A percentile compares a stretch with the other conserved stretches of the same genome.
These are phyloP conservation scores for Lycaon pictus DNA, from an alignment of 2,113 vertebrate species.

Conservation along the genomic window DNA sequence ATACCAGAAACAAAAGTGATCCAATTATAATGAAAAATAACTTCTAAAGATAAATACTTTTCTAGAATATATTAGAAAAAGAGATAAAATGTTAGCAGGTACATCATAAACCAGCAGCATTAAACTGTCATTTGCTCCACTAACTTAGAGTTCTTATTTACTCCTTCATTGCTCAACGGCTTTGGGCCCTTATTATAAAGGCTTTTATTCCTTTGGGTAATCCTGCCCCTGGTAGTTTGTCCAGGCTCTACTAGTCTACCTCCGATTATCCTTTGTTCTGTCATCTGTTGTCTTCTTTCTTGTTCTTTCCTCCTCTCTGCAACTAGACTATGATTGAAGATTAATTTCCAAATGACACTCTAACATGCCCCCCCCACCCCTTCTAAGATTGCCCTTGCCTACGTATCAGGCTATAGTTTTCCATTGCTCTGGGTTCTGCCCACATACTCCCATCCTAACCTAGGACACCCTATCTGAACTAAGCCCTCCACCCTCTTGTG, in stretches of 20 bases:
- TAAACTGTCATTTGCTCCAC: background rate
- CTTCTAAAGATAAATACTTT: background rate
- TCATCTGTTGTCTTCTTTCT: background rate
- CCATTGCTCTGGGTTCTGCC: background rate
- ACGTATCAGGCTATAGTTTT: background rate
- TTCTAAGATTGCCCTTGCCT: background rate
- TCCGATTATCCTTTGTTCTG: background rate
- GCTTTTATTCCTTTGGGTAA: background rate
- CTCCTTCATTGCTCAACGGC: background rate
- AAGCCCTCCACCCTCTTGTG: background rate
- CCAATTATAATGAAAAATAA: background rate
- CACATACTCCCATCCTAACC: background rate
- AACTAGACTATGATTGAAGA: background rate
- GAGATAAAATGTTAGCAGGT: background rate
- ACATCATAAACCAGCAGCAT: background rate
- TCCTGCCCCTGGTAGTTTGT: background rate
- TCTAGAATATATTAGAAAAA: constrained; percentile 54
- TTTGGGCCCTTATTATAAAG: background rate
- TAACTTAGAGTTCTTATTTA: background rate
- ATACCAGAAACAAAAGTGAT: background rate
- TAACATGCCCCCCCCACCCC: background rate
- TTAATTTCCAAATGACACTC: background rate
- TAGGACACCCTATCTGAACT: background rate
- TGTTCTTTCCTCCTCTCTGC: background rate
- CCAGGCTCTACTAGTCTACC: background rate